A percentile compares a stretch with the other conserved stretches of the same genome.
Evolutionary conservation across 1,140 invertebrate species (phyloP).

Genomic region (Drosophila insularis): DNA sequence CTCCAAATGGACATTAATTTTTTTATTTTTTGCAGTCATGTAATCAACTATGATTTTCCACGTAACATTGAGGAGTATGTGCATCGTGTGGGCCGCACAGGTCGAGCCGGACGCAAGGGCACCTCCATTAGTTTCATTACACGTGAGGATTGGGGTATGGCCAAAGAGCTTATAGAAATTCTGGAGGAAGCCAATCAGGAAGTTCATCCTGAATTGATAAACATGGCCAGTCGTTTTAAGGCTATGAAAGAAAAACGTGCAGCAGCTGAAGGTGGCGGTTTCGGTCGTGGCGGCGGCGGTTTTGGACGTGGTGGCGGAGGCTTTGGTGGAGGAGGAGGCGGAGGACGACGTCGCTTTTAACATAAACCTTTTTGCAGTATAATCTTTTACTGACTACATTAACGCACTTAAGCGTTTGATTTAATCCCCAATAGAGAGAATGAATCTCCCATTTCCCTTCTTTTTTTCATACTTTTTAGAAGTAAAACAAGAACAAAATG

Average conservation of each 20-base stretch:
- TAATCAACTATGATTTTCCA: constrained; percentile 95
- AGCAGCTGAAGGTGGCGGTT: constrained; percentile 78
- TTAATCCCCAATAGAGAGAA: not conserved
- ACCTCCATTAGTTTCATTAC: constrained; percentile 92
- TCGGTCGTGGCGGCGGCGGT: constrained; percentile 68
- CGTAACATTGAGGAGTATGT: constrained; percentile 96
- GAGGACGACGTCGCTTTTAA: constrained; percentile 25
- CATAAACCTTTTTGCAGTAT: not conserved
- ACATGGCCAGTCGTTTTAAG: constrained; percentile 88
- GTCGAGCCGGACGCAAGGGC: constrained; percentile 92
- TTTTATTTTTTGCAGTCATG: constrained; percentile 74
- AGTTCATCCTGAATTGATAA: constrained; percentile 88
- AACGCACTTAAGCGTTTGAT: constrained; percentile 49
- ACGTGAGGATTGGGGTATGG: constrained; percentile 90
- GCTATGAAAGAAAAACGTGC: constrained; percentile 85
- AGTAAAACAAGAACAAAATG: not conserved
- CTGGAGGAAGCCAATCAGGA: constrained; percentile 89
- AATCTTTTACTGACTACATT: constrained; percentile 18
- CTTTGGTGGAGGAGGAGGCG: constrained; percentile 20
- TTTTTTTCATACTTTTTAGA: not conserved
- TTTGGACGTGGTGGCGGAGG: constrained; percentile 28
- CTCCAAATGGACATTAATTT: not conserved
- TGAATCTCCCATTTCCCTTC: constrained; percentile 1
- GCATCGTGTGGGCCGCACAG: constrained; percentile 93
- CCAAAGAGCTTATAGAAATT: constrained; percentile 91